Evolutionary conservation across 2,888 invertebrate species (phyloP).

Genomic region (Scaptomyza flava): DNA sequence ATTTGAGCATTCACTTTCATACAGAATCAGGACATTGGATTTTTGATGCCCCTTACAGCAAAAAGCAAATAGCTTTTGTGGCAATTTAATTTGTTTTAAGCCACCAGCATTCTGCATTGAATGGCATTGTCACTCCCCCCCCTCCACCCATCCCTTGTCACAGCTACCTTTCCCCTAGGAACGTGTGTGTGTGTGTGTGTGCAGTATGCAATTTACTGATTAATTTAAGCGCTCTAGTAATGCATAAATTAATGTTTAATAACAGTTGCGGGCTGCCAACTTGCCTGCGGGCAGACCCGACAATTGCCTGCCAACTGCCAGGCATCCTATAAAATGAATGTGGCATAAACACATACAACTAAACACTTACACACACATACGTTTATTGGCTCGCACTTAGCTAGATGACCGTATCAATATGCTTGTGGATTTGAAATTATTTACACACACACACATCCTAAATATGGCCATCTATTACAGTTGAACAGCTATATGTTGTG

Average conservation of each 20-base stretch:
- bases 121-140: constrained; percentile 16
- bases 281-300: constrained; percentile 33
- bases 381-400: constrained; percentile 34
- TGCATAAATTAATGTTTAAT: constrained; percentile 75
- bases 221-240: constrained; percentile 69
- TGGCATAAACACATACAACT: constrained; percentile 9
- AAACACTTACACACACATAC: background rate
- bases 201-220: constrained; percentile 66
- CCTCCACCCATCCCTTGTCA: background rate
- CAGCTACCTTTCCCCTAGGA: background rate
- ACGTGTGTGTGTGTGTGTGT: constrained; percentile 7
- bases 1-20: background rate
- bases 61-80: constrained; percentile 59
- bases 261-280: constrained; percentile 54
- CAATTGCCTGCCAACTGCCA: constrained; percentile 35
- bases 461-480: constrained; percentile 8
- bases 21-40: background rate
- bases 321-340: constrained; percentile 40
- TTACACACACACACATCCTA: background rate
- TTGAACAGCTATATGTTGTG: background rate
- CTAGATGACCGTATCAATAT: constrained; percentile 55
- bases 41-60: constrained; percentile 13
- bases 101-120: constrained; percentile 36
- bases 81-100: constrained; percentile 59
- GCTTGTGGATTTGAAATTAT: constrained; percentile 52